Base-by-base conservation (phyloP, 2,888 invertebrate species). In the Ceraclea dissimilis region DNA sequence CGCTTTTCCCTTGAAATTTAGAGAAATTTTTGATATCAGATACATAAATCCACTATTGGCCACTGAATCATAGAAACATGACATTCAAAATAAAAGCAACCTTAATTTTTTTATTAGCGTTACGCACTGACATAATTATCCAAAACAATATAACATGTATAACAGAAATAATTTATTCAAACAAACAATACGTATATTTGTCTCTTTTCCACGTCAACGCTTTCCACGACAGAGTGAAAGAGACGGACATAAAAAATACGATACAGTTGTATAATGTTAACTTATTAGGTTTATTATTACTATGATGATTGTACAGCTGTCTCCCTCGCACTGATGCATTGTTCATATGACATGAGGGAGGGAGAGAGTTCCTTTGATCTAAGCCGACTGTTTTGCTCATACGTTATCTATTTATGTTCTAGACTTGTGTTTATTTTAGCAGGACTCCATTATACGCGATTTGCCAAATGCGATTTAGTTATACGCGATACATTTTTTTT, bases 331-430 rank as follows among this genome's bases (percentile, higher is more conserved):
- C 13, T 13, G 2, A 13, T 16, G 2, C 13, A 13, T 16, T 13
- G 4, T 39, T 8, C 39, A 13, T 13, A n/a, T 8, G 39, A 13
- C 4, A 13, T 13, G 39, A 58, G 60, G 50, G 63, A 63, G 63
- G 62, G 60, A 57, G 55, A 60, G 59, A 63, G 61, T 65, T 62
- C 65, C 64, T 60, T 62, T 64, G 59, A 60, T 63, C 55, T 60
- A 49, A 60, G 61, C 62, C 60, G 59, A 57, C 56, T 60, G 44
- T 61, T 59, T 63, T 63, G 63, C 63, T 56, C 56, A 56, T 39
- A 58, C 54, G 56, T 60, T 58, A 60, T 60, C 60, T 60, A 60
- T 60, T 60, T 60, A 60, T 54, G 60, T 56, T 60, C 13, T 39
- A 39, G 39, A 39, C 39, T 39, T 39, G 39, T 39, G 39, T 39